Percentiles rank a stretch among this genome's conserved stretches.
phyloP scores from a whole-genome alignment of 1,140 invertebrate genomes.

The Ceratina japonica region DNA sequence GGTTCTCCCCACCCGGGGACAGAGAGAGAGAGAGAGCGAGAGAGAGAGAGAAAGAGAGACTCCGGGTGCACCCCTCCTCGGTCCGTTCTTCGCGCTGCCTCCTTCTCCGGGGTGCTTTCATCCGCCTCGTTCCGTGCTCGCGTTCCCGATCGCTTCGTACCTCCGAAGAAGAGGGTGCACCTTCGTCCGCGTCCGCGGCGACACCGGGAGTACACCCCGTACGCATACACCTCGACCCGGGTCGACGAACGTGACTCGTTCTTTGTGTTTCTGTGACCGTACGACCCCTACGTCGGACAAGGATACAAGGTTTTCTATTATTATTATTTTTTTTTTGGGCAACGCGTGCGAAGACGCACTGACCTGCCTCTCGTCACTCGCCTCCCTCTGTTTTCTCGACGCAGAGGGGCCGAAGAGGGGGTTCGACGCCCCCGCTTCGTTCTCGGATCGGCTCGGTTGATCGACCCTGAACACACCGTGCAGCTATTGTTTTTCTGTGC shows the following conservation, averaged over 20 bases:
- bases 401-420: constrained; percentile 7
- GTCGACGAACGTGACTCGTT: too few relatives aligned
- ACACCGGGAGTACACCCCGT: too few relatives aligned
- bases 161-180: not conserved
- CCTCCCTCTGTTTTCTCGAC: constrained; percentile 2
- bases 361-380: constrained; percentile 19
- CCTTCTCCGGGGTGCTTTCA: constrained; percentile 58
- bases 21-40: too few relatives aligned
- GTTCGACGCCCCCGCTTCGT: constrained; percentile 6
- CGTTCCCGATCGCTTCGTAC: not conserved
- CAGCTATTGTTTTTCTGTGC: too few relatives aligned
- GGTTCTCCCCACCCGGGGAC: constrained; percentile 32
- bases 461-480: not conserved
- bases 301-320: too few relatives aligned
- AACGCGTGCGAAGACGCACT: not conserved
- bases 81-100: constrained; percentile 34
- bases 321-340: too few relatives aligned
- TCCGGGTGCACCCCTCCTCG: constrained; percentile 30
- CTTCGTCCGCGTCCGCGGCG: constrained; percentile 4
- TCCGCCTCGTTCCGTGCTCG: constrained; percentile 42
- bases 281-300: too few relatives aligned
- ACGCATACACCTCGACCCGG: too few relatives aligned
- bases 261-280: too few relatives aligned
- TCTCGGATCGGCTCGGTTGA: not conserved
- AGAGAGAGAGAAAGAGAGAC: not conserved